Evolutionary conservation across 2,888 invertebrate genomes (phyloP).

Genomic region (Caenorhabditis drosophilae): DNA sequence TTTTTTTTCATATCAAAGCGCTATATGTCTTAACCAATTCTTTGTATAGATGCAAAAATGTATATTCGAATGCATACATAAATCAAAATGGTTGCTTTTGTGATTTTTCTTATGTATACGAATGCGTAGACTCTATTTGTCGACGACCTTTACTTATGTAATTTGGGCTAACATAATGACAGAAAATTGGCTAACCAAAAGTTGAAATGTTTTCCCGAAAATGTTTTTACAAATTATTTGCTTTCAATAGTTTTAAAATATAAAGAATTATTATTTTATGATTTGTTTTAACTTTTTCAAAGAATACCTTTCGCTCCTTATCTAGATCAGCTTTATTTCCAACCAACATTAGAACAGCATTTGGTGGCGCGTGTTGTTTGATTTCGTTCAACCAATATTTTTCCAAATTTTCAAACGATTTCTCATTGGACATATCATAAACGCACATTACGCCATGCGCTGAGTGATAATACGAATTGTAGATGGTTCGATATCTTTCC

Average conservation of each 20-base stretch:
- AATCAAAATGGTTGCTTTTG: slow-evolving; percentile 15
- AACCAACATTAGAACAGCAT: slow-evolving; percentile 69
- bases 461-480: slow-evolving; percentile 69
- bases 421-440: slow-evolving; percentile 67
- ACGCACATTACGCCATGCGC: slow-evolving; percentile 70
- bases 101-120: not conserved
- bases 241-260: not conserved
- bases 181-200: not conserved
- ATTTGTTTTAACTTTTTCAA: not conserved
- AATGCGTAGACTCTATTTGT: not conserved
- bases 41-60: no score
- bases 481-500: slow-evolving; percentile 68
- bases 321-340: slow-evolving; percentile 69
- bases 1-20: no score
- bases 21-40: no score
- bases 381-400: slow-evolving; percentile 69
- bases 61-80: slow-evolving; percentile 24
- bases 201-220: not conserved
- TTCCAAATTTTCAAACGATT: slow-evolving; percentile 67
- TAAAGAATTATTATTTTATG: not conserved
- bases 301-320: slow-evolving; percentile 54
- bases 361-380: slow-evolving; percentile 66
- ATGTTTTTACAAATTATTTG: not conserved
- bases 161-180: slow-evolving; percentile 38
- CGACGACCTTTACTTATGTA: slow-evolving; percentile 7